Evolutionary conservation across 2,113 vertebrate species (phyloP).

Genomic region (Numida meleagris): DNA sequence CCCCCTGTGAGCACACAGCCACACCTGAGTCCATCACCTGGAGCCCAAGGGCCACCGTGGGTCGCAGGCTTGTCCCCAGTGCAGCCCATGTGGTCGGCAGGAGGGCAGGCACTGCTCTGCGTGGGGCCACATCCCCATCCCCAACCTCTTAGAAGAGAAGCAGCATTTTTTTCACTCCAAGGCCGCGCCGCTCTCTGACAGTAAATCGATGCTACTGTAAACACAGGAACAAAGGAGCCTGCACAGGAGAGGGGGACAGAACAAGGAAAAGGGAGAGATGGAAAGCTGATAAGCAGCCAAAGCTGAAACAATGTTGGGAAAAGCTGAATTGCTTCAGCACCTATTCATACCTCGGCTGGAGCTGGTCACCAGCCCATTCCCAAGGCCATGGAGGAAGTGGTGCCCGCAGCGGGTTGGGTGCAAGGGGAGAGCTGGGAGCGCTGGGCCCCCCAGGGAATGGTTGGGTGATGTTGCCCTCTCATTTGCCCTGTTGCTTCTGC

Average conservation of each 20-base stretch:
- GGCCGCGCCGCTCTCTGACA: conserved; percentile 56
- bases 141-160: background rate
- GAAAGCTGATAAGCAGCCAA: background rate
- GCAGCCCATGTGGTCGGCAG: background rate
- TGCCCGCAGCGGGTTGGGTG: background rate
- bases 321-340: background rate
- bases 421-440: background rate
- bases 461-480: conserved; percentile 6
- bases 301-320: conserved; percentile 57
- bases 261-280: conserved; percentile 42
- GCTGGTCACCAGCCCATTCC: background rate
- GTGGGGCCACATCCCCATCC: rapidly evolving
- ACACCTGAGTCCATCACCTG: background rate
- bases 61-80: background rate
- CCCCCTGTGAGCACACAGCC: background rate
- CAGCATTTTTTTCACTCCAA: background rate
- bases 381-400: background rate
- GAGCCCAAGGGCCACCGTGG: background rate
- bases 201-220: conserved; percentile 69
- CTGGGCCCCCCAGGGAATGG: no score
- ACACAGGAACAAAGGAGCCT: conserved; percentile 66
- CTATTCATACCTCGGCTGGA: background rate
- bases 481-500: conserved; percentile 24
- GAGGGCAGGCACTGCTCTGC: background rate
- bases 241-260: conserved; percentile 57